Evolutionary conservation across 1,140 invertebrate species (phyloP).

Genomic region (Solenopsis fugax): DNA sequence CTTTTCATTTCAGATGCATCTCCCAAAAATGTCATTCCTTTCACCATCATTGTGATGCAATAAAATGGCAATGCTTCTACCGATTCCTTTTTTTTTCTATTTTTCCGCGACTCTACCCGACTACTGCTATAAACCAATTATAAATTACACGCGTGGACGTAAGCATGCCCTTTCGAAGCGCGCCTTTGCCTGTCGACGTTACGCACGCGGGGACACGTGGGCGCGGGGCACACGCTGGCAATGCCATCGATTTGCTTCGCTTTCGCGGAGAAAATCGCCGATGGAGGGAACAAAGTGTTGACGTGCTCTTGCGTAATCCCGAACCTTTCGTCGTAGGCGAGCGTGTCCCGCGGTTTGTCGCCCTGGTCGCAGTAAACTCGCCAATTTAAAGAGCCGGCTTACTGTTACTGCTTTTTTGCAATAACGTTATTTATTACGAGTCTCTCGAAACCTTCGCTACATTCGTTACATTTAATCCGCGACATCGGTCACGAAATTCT

Average conservation of each 20-base stretch:
- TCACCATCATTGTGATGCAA: not conserved
- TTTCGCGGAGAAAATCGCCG: slow-evolving; percentile 54
- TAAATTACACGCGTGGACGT: slow-evolving; percentile 52
- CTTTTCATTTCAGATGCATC: not conserved
- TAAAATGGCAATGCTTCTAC: not conserved
- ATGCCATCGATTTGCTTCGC: slow-evolving; percentile 57
- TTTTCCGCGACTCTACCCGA: not conserved
- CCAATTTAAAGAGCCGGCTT: slow-evolving; percentile 3
- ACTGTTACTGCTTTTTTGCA: slow-evolving; percentile 19
- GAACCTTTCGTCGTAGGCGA: slow-evolving; percentile 42
- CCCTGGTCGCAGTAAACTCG: slow-evolving; percentile 14
- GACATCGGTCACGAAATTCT: not conserved
- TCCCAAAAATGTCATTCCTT: not conserved
- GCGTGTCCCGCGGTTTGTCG: slow-evolving; percentile 29
- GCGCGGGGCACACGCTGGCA: slow-evolving; percentile 61
- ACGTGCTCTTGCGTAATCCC: slow-evolving; percentile 49
- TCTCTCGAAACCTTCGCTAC: not conserved
- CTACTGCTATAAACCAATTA: slow-evolving; percentile 57
- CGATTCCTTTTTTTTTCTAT: slow-evolving; percentile 10
- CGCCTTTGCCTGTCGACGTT: slow-evolving; percentile 36
- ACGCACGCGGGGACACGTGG: slow-evolving; percentile 45
- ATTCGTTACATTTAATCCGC: slow-evolving; percentile 1
- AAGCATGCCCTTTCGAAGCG: slow-evolving; percentile 2
- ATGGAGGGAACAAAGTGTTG: slow-evolving; percentile 52
- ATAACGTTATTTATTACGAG: not conserved